phyloP scores from a whole-genome alignment of 2,888 invertebrate genomes.

The Suillia variegata region DNA sequence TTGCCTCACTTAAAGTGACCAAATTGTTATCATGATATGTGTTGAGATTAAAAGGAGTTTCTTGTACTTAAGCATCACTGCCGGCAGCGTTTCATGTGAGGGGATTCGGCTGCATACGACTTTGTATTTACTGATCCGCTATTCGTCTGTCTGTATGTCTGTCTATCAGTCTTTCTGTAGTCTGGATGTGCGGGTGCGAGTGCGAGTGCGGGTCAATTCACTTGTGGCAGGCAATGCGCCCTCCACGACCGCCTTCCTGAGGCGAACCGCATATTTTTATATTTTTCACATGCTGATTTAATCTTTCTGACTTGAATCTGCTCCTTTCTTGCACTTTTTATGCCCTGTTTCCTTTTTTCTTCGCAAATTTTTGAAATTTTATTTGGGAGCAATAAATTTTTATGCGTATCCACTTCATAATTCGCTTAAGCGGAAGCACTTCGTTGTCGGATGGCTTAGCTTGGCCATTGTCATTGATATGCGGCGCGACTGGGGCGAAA shows the following conservation, averaged over 20 bases:
- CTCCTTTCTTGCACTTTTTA: slow-evolving; percentile 6
- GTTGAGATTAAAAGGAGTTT: slow-evolving; percentile 59
- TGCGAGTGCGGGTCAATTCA: neutral
- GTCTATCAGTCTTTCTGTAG: no score
- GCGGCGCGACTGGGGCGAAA: neutral
- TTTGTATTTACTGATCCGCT: no score
- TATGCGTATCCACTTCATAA: slow-evolving; percentile 58
- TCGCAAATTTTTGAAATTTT: slow-evolving; percentile 34
- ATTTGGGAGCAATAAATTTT: slow-evolving; percentile 57
- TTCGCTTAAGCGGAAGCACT: slow-evolving; percentile 46
- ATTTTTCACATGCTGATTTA: slow-evolving; percentile 52
- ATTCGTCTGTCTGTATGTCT: no score
- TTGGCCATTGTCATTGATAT: slow-evolving; percentile 22
- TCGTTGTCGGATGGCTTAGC: no score
- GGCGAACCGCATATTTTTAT: slow-evolving; percentile 42
- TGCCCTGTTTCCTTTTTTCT: neutral
- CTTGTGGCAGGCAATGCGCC: neutral
- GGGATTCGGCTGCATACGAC: neutral
- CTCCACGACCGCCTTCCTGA: slow-evolving; percentile 7
- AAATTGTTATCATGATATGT: slow-evolving; percentile 60
- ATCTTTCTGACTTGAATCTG: slow-evolving; percentile 36
- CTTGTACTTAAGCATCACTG: slow-evolving; percentile 41
- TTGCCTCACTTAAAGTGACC: slow-evolving; percentile 61
- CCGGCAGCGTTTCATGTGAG: neutral
- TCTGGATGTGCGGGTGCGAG: no score